Conservation (phyloP, 2,113 vertebrate genomes). For the Oryzias woworae region DNA sequence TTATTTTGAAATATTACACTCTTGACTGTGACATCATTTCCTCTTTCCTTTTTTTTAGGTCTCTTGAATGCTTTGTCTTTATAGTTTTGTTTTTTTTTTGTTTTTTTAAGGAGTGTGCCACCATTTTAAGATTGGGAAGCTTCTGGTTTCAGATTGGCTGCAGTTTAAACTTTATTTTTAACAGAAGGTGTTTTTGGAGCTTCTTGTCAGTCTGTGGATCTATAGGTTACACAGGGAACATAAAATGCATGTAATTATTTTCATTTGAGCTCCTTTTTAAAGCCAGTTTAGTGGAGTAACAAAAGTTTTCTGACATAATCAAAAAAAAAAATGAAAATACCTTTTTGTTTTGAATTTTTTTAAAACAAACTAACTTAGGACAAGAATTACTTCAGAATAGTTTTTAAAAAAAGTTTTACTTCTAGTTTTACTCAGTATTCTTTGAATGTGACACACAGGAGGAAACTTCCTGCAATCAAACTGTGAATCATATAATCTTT, state of each 20-base stretch:
- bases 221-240: slow-evolving; percentile 33
- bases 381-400: slow-evolving; percentile 2
- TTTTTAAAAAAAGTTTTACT: slow-evolving; percentile 45
- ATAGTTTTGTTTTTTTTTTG: slow-evolving; percentile 38
- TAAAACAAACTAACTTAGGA: slow-evolving; percentile 10
- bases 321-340: neutral
- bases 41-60: slow-evolving; percentile 61
- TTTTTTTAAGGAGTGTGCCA: slow-evolving; percentile 49
- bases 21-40: slow-evolving; percentile 64
- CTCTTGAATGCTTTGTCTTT: slow-evolving; percentile 39
- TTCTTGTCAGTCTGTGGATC: slow-evolving; percentile 17
- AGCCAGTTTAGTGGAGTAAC: neutral
- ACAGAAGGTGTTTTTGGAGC: slow-evolving; percentile 37
- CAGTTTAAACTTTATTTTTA: slow-evolving; percentile 39
- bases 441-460: slow-evolving; percentile 31
- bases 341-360: neutral
- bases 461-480: slow-evolving; percentile 54
- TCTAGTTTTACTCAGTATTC: slow-evolving; percentile 30
- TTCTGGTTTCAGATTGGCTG: slow-evolving; percentile 37
- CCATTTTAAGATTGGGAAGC: slow-evolving; percentile 67
- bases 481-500: slow-evolving; percentile 67
- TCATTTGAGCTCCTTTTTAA: neutral
- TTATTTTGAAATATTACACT: slow-evolving; percentile 70
- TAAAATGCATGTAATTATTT: neutral
- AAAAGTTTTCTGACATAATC: slow-evolving; percentile 22